A percentile compares a stretch with the other conserved stretches of the same genome.
phyloP scores from a whole-genome alignment of 2,888 invertebrate genomes.

The Rhingia campestris region DNA sequence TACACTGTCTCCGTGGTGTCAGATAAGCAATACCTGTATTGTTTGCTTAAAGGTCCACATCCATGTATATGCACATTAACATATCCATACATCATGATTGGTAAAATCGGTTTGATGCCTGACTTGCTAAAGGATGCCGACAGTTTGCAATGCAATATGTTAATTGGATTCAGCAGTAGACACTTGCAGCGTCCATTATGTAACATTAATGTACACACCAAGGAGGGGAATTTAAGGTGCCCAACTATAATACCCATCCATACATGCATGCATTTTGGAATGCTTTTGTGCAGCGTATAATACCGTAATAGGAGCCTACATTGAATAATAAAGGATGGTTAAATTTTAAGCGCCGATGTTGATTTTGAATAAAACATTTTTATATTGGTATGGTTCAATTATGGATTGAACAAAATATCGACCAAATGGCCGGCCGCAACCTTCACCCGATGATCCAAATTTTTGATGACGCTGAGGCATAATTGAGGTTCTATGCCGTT shows the following conservation, averaged over 20 bases:
- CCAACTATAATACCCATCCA: neutral
- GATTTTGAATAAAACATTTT: too few relatives aligned
- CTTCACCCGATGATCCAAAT: too few relatives aligned
- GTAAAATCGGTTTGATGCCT: conserved; percentile 22
- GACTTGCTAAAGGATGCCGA: conserved; percentile 23
- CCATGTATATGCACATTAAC: neutral
- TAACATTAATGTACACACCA: conserved; percentile 28
- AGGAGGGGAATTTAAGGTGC: conserved; percentile 14
- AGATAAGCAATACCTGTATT: conserved; percentile 30
- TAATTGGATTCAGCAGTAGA: conserved; percentile 22
- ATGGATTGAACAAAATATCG: too few relatives aligned
- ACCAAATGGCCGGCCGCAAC: too few relatives aligned
- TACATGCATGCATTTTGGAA: neutral
- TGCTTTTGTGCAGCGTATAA: too few relatives aligned
- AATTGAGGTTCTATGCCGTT: too few relatives aligned
- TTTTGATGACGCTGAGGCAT: too few relatives aligned
- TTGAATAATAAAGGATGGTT: too few relatives aligned
- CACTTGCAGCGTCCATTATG: conserved; percentile 11
- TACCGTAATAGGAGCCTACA: too few relatives aligned
- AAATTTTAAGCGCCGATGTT: too few relatives aligned
- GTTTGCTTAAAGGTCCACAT: conserved; percentile 36
- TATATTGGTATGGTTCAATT: too few relatives aligned
- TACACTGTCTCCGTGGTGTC: conserved; percentile 23
- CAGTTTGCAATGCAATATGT: conserved; percentile 37
- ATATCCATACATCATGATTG: neutral